Evolutionary conservation across 2,797 vertebrate genomes (phyloP), one percentile per base, ranked within the genome.

Genomic region (Argentina silus): DNA sequence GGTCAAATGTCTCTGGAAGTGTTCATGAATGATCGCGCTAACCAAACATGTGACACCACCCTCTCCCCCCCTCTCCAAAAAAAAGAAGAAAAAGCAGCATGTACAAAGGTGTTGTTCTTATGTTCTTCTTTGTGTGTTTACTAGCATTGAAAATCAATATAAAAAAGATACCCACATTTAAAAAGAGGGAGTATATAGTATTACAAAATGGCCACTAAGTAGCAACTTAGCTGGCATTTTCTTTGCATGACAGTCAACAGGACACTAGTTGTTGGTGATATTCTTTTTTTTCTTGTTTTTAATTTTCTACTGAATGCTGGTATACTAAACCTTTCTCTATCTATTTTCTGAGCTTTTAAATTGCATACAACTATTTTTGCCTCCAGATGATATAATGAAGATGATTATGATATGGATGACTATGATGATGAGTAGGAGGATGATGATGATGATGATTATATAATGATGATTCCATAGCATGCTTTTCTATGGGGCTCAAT

Each of bases 261-360:
- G 81, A 90, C 81, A 82, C 77, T 86, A 75, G 81, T 85, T 86
- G 87, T 86, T 88, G 75, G 78, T 75, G 72, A 87, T 81, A 86
- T 82, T 80, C 61, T 42, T 75, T 51, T 73, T 64, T 80, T 87
- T 86, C 4, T 86, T 71, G 72, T 78, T 87, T 88, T 76, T 85
- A 42, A 81, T 93, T 93, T 93, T 93, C 87, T 93, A 92, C 92
- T 91, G 90, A 93, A 92, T 92, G 91, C 91, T 88, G 86, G 81
- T 91, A 83, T 83, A 88, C 85, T 88, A 83, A 10, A 88, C 73
- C 81, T 90, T 88, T 91, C 86, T 91, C 87, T 88, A 79, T 91
- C 87, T 87, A 79, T 91, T 92, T 92, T 91, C 89, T 87, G 85
- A 87, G 92, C 91, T 92, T 87, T 93, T 88, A 89, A 92, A 91